These are phyloP conservation scores for Leuciscus idus DNA, from an alignment of 2,113 vertebrate species.

Conservation along the genomic window DNA sequence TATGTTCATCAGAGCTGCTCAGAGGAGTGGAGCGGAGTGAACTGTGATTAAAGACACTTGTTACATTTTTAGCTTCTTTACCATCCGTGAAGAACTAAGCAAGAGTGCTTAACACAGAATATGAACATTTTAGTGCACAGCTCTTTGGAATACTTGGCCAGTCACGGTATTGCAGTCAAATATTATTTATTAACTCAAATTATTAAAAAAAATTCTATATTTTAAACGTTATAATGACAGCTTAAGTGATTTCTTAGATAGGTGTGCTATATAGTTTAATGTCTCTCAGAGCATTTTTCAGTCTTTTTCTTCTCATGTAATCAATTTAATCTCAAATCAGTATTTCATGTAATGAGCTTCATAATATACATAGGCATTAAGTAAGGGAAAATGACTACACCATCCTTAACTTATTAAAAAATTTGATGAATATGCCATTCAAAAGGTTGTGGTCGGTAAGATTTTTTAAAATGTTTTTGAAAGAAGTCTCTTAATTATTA, in stretches of 20 bases:
- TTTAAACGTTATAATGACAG: neutral
- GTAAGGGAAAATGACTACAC: neutral
- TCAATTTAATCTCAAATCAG: neutral
- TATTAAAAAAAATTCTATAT: neutral
- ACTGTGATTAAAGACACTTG: conserved; percentile 15
- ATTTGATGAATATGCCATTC: neutral
- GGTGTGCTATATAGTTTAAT: neutral
- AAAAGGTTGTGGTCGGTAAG: neutral
- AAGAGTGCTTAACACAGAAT: neutral
- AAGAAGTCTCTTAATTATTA: neutral
- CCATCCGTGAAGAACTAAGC: neutral
- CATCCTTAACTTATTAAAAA: neutral
- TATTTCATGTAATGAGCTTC: neutral
- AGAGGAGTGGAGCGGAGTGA: neutral
- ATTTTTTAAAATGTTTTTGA: neutral
- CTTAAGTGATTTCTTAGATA: neutral
- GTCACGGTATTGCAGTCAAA: neutral
- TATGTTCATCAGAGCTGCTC: conserved; percentile 19
- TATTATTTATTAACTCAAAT: neutral
- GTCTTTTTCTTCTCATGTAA: neutral
- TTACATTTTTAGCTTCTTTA: neutral
- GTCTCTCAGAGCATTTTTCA: neutral
- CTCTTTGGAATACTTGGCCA: neutral
- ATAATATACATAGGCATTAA: neutral
- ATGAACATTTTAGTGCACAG: neutral